These are phyloP conservation scores for Rhinella marina DNA, from an alignment of 2,797 vertebrate genomes.

Conservation along the genomic window DNA sequence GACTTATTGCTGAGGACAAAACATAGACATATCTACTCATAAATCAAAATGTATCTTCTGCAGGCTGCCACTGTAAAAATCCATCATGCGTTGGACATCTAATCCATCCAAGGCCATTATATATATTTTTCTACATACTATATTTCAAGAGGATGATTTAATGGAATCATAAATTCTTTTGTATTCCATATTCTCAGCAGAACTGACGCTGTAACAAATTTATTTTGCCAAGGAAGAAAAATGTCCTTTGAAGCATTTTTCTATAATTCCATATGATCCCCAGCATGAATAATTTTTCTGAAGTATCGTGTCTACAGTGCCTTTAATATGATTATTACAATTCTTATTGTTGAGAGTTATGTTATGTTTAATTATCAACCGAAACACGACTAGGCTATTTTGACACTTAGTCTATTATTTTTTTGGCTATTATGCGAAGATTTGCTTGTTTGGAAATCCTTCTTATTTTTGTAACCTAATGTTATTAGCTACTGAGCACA, in stretches of 20 bases:
- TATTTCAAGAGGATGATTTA: slow-evolving; percentile 30
- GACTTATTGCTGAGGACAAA: slow-evolving; percentile 46
- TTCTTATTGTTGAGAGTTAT: slow-evolving; percentile 28
- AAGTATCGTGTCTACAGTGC: neutral
- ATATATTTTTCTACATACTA: slow-evolving; percentile 52
- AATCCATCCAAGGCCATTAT: slow-evolving; percentile 45
- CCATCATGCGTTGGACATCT: slow-evolving; percentile 49
- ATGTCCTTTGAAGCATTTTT: neutral
- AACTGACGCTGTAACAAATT: slow-evolving; percentile 37
- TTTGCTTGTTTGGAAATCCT: neutral
- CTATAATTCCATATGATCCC: neutral
- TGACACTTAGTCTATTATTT: neutral
- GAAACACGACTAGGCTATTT: neutral
- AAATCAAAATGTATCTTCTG: slow-evolving; percentile 44
- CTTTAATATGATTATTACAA: slow-evolving; percentile 13
- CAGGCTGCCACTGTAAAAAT: slow-evolving; percentile 42
- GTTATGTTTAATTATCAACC: slow-evolving; percentile 11
- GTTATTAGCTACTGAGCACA: neutral
- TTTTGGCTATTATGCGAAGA: neutral
- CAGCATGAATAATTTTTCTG: neutral
- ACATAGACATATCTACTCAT: slow-evolving; percentile 20
- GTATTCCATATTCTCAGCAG: slow-evolving; percentile 17
- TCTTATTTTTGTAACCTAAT: neutral
- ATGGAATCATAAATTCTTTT: slow-evolving; percentile 41
- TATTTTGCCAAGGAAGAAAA: slow-evolving; percentile 28